phyloP scores from a whole-genome alignment of 2,888 invertebrate species.

The Seladonia tumulorum region DNA sequence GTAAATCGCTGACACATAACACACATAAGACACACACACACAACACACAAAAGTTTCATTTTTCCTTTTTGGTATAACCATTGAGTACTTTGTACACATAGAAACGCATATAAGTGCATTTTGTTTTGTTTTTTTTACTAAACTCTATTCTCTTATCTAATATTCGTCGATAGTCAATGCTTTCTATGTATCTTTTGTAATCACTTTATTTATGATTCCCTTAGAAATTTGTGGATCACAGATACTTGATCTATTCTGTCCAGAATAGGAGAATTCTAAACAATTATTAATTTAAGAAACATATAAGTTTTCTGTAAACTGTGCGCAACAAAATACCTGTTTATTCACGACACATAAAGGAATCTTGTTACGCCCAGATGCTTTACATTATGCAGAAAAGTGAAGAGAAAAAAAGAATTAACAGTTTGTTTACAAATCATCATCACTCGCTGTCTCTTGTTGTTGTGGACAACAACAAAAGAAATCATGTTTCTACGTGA shows the following conservation, averaged over 20 bases:
- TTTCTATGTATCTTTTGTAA: constrained; percentile 55
- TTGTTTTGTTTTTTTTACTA: constrained; percentile 22
- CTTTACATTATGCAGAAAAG: constrained; percentile 18
- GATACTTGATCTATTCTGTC: constrained; percentile 61
- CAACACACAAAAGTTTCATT: background rate
- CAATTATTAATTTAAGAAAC: constrained; percentile 55
- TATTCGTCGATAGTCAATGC: constrained; percentile 45
- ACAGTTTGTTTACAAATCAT: constrained; percentile 44
- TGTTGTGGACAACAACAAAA: constrained; percentile 39
- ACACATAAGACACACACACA: background rate
- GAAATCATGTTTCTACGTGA: constrained; percentile 47
- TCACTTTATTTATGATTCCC: constrained; percentile 51
- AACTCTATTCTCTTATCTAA: constrained; percentile 31
- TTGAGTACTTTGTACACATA: constrained; percentile 25
- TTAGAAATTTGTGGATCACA: constrained; percentile 60
- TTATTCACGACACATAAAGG: constrained; percentile 28
- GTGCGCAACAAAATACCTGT: constrained; percentile 55
- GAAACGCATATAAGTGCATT: constrained; percentile 32
- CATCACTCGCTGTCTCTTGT: constrained; percentile 16
- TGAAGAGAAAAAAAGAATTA: constrained; percentile 15
- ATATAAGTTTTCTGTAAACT: constrained; percentile 48
- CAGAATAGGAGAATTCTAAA: constrained; percentile 44
- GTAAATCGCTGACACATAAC: constrained; percentile 35
- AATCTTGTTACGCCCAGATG: constrained; percentile 54
- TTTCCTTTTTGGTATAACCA: constrained; percentile 24